phyloP scores from a whole-genome alignment of 2,888 invertebrate genomes.

The Agrilus mali region DNA sequence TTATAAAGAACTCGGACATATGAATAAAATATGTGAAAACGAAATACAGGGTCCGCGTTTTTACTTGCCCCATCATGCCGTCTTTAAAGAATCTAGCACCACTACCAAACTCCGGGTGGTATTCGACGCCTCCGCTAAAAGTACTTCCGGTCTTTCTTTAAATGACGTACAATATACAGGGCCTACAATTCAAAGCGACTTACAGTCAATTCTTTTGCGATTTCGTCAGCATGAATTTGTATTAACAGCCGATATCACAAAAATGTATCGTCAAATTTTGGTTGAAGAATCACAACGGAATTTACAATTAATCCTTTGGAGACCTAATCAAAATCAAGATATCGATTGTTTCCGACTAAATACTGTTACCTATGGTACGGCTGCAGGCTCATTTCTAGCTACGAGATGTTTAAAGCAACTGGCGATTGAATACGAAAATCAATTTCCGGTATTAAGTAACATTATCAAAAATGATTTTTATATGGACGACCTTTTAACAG shows the following conservation, averaged over 20 bases:
- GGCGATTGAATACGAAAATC: slow-evolving; percentile 6
- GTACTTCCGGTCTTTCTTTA: slow-evolving; percentile 14
- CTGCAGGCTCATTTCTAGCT: slow-evolving; percentile 14
- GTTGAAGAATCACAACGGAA: slow-evolving; percentile 13
- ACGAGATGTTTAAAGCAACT: slow-evolving; percentile 11
- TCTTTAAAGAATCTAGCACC: slow-evolving; percentile 14
- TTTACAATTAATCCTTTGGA: slow-evolving; percentile 16
- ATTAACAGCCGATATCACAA: slow-evolving; percentile 17
- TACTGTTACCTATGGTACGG: slow-evolving; percentile 15
- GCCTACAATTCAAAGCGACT: slow-evolving; percentile 17
- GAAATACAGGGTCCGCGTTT: slow-evolving; percentile 2
- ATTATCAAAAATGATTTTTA: slow-evolving; percentile 10
- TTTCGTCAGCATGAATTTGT: slow-evolving; percentile 18
- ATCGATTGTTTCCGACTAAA: slow-evolving; percentile 9
- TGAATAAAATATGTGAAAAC: slow-evolving; percentile 6
- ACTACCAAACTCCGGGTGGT: slow-evolving; percentile 21
- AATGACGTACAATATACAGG: slow-evolving; percentile 20
- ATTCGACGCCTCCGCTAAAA: slow-evolving; percentile 19
- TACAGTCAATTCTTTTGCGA: slow-evolving; percentile 17
- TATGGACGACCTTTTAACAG: slow-evolving; percentile 13
- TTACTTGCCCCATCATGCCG: slow-evolving; percentile 21
- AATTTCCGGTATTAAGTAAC: slow-evolving; percentile 9
- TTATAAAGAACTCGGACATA: slow-evolving; percentile 15
- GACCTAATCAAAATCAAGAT: slow-evolving; percentile 6
- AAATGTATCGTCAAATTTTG: slow-evolving; percentile 20